Evolutionary conservation across 2,797 vertebrate genomes (phyloP), one percentile per base, ranked within the genome.

Genomic region (Thunnus albacares): DNA sequence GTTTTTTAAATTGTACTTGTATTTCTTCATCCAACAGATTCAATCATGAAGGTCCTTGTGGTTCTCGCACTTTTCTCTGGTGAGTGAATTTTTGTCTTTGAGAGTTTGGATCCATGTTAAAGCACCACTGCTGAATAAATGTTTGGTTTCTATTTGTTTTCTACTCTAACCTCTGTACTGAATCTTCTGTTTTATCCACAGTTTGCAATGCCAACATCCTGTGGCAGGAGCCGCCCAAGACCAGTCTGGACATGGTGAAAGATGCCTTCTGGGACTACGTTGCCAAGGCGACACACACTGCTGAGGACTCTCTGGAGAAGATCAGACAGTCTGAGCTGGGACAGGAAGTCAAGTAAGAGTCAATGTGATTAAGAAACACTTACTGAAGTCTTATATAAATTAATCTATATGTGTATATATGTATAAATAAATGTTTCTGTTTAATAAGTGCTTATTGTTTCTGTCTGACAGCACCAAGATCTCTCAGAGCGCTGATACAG

Each of bases 201-300:
- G 95, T 89, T 38, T 94, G 94, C 84, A 91, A 94, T 33, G 96
- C 93, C 76, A 90, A 92, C 67, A 38, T 93, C 26, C 15, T 94
- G 33, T 91, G 89, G 92, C 90, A 72, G 2, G 89, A 94, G 12
- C 77, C 86, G 1, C 72, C 93, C 45, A 89, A 87, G 56, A 55
- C 17, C 76, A 87, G 69, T 35, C 79, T 95, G 87, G 94, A 96
- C 0, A 24, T 92, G 72, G 90, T 94, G 41, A 94, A 90, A 62
- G 90, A 95, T 43, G 93, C 93, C 20, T 96, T 96, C 61, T 96
- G 93, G 95, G 94, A 95, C 63, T 95, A 94, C 0, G 82, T 96
- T 0, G 82, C 84, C 56, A 95, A 93, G 65, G 83, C 85, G 3
- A 95, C 93, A 0, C 80, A 77, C 10, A 93, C 90, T 0, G 90